A percentile compares a stretch with the other conserved stretches of the same genome.
Conservation (phyloP, 2,113 vertebrate species). For the Eretmodus cyanostictus region DNA sequence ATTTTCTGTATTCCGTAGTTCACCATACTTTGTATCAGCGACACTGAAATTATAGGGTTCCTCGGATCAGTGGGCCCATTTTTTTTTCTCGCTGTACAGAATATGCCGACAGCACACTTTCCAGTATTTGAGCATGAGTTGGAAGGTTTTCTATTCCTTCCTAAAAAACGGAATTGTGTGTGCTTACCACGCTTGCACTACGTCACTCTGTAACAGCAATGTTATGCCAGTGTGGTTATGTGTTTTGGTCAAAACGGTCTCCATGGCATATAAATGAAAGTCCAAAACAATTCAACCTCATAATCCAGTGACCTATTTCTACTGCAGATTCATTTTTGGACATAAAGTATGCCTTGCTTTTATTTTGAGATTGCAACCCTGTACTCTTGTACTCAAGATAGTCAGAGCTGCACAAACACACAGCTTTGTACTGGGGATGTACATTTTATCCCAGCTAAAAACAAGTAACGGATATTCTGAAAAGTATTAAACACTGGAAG, state of each 20-base stretch:
- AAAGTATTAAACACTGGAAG: not conserved
- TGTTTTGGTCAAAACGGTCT: conserved; percentile 52
- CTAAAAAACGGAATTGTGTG: conserved; percentile 38
- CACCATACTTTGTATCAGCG: conserved; percentile 13
- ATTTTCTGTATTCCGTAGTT: conserved; percentile 2
- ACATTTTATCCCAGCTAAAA: not conserved
- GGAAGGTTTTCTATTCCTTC: conserved; percentile 28
- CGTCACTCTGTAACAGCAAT: conserved; percentile 34
- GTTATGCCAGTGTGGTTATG: conserved; percentile 41
- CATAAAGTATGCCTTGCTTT: not conserved
- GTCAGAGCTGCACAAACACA: not conserved
- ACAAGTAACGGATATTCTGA: not conserved
- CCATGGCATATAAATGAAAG: conserved; percentile 55
- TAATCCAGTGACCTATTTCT: conserved; percentile 38
- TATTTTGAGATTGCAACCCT: not conserved
- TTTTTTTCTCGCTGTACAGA: not conserved
- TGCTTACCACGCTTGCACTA: conserved; percentile 31
- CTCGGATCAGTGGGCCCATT: conserved; percentile 2
- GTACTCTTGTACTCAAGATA: not conserved
- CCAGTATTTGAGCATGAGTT: conserved; percentile 33
- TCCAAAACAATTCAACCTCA: conserved; percentile 35
- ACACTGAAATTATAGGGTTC: conserved; percentile 31
- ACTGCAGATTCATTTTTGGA: not conserved
- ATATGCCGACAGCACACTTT: conserved; percentile 59
- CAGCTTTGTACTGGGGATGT: not conserved